Evolutionary conservation across 1,140 invertebrate species (phyloP), one percentile per base, ranked within the genome.

Genomic region (Anthonomus grandis): DNA sequence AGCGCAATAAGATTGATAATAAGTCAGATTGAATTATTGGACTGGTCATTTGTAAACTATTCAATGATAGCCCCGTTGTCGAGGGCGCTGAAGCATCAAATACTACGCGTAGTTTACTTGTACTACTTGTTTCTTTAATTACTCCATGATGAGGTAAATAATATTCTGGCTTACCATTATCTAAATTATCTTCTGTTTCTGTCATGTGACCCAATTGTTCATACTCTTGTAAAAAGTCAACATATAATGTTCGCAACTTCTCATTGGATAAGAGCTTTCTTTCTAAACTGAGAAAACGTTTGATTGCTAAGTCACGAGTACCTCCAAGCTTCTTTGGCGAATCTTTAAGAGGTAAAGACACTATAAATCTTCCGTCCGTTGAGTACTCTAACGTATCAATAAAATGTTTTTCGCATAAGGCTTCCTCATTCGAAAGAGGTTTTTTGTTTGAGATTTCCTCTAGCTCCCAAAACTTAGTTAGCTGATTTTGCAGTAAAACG

Each of bases 21-120:
- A 78, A 46, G 21, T 76, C 73, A 21, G 71, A 57, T 48, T 77
- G 75, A 12, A 76, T 57, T 3, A 50, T 67, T 2, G 74, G 71
- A 1, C 75, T 75, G 5, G 65, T 61, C 13, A 65, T 57, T 6
- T 70, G 62, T 5, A 67, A 57, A 42, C 74, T 65, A 59, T 76
- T 75, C 17, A 64, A 21, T 12, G 48, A 57, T n/a, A 45, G 1
- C 5, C 39, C 45, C 2, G 53, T 31, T 24, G 51, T 24, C 3
- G 70, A 69, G 44, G 70, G 69, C 12, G 45, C 25, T 17, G 45
- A 25, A 13, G 23, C 45, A 17, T 47, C 15, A 47, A 47, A 47
- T 10, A 47, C 45, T 25, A 47, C 23, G 10, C 45, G 25, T 4
- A 25, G 12, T 27, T 47, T 47, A 4, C 23, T 47, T 5, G 45